phyloP scores from a whole-genome alignment of 2,797 vertebrate species.

The Poeciliopsis infans region DNA sequence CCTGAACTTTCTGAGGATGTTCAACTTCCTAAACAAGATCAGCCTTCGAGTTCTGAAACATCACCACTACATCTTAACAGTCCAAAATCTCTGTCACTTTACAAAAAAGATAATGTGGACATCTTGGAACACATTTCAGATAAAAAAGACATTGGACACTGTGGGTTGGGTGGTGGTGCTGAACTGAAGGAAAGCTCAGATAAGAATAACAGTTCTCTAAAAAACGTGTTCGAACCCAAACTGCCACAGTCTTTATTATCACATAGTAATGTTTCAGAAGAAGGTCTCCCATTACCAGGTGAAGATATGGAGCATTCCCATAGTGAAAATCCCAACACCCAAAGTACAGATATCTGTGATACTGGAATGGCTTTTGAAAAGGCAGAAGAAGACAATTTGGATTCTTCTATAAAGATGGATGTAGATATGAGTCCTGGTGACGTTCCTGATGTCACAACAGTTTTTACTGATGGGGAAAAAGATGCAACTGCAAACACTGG shows the following conservation, averaged over 20 bases:
- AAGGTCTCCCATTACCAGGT: conserved; percentile 3
- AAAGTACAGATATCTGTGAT: conserved; percentile 10
- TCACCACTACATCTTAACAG: conserved; percentile 13
- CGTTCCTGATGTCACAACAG: conserved; percentile 8
- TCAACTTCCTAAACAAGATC: conserved; percentile 17
- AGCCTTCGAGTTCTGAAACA: conserved; percentile 3
- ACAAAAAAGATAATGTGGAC: conserved; percentile 16
- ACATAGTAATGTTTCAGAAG: not conserved
- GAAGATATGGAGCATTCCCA: conserved; percentile 12
- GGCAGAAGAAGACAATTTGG: conserved; percentile 23
- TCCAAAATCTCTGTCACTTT: conserved; percentile 6
- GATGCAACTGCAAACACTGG: conserved; percentile 2
- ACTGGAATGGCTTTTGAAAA: conserved; percentile 17
- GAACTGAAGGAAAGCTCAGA: conserved; percentile 9
- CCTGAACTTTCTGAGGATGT: conserved; percentile 4
- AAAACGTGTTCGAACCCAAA: conserved; percentile 19
- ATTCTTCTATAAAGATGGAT: conserved; percentile 31
- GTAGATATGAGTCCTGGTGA: conserved; percentile 21
- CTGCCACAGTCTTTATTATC: conserved; percentile 13
- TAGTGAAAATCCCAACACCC: not conserved
- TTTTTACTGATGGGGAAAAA: conserved; percentile 1
- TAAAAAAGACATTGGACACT: conserved; percentile 24
- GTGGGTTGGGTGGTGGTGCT: not conserved
- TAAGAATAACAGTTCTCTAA: conserved; percentile 23
- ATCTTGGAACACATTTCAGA: not conserved